These are phyloP conservation scores for Echinops telfairi DNA, from an alignment of 2,113 vertebrate genomes.

Conservation along the genomic window DNA sequence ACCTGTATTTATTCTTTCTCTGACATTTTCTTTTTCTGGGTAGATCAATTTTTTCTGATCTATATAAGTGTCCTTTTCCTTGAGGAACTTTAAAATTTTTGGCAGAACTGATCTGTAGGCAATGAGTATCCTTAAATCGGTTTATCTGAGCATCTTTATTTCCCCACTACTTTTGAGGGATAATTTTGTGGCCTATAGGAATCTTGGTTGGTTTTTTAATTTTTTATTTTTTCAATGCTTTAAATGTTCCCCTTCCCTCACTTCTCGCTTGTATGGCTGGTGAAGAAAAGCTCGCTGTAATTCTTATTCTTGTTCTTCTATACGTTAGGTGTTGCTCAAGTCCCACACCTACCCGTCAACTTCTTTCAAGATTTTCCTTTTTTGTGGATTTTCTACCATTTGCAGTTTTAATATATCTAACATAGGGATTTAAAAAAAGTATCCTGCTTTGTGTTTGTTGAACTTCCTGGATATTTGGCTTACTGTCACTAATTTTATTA, in stretches of 20 bases:
- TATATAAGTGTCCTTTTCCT: neutral
- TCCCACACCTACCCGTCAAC: neutral
- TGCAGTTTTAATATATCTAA: neutral
- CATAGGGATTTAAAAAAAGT: neutral
- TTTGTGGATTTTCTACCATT: neutral
- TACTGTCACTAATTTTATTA: neutral
- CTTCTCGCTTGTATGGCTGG: slow-evolving; percentile 6
- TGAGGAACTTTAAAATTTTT: neutral
- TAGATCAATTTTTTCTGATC: neutral
- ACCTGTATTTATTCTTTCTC: neutral
- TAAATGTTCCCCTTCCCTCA: neutral
- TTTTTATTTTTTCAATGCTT: neutral
- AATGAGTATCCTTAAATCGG: neutral
- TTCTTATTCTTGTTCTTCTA: neutral
- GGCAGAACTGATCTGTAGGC: neutral
- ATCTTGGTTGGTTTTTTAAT: neutral
- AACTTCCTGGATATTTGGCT: neutral
- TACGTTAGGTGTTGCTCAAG: neutral
- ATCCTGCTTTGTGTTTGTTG: slow-evolving; percentile 11
- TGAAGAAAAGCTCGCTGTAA: neutral
- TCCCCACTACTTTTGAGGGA: slow-evolving; percentile 15
- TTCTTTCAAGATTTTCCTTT: neutral
- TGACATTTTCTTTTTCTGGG: neutral
- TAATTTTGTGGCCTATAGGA: neutral
- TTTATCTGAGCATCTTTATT: neutral